phyloP scores from a whole-genome alignment of 1,140 invertebrate genomes.

The Mylabris phalerata region DNA sequence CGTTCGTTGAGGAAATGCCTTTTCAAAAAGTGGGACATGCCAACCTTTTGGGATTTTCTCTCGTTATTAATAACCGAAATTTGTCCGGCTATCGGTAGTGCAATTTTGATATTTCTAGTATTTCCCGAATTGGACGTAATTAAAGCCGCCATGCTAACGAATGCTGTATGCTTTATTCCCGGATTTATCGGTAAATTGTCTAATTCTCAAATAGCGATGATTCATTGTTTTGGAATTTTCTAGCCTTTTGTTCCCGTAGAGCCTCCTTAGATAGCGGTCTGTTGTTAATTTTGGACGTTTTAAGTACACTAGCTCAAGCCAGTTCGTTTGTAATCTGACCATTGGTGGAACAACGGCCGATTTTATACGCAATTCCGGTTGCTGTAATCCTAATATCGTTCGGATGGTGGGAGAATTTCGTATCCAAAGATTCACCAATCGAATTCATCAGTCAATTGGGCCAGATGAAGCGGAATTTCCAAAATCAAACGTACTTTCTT shows the following conservation, averaged over 20 bases:
- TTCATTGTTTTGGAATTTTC: not conserved
- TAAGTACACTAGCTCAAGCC: conserved; percentile 53
- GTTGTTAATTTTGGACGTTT: conserved; percentile 48
- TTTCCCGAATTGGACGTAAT: conserved; percentile 86
- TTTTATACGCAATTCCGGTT: conserved; percentile 56
- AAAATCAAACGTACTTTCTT: conserved; percentile 57
- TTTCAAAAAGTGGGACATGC: conserved; percentile 73
- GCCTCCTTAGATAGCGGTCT: conserved; percentile 9
- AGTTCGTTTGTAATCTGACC: conserved; percentile 64
- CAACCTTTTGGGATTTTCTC: conserved; percentile 54
- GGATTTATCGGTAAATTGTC: conserved; percentile 48
- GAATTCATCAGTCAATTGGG: conserved; percentile 50
- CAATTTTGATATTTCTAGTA: conserved; percentile 78
- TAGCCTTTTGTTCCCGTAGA: not conserved
- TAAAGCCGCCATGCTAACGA: conserved; percentile 87
- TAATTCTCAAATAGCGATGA: not conserved
- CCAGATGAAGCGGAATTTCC: conserved; percentile 50
- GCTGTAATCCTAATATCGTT: conserved; percentile 64
- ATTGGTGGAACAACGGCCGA: conserved; percentile 41
- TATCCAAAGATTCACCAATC: conserved; percentile 46
- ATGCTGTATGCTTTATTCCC: conserved; percentile 86
- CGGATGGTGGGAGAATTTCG: conserved; percentile 82
- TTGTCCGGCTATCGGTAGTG: conserved; percentile 76
- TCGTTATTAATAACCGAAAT: conserved; percentile 74
- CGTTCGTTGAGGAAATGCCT: conserved; percentile 77